Evolutionary conservation across 2,797 vertebrate species (phyloP).

Genomic region (Myotis pilosus): DNA sequence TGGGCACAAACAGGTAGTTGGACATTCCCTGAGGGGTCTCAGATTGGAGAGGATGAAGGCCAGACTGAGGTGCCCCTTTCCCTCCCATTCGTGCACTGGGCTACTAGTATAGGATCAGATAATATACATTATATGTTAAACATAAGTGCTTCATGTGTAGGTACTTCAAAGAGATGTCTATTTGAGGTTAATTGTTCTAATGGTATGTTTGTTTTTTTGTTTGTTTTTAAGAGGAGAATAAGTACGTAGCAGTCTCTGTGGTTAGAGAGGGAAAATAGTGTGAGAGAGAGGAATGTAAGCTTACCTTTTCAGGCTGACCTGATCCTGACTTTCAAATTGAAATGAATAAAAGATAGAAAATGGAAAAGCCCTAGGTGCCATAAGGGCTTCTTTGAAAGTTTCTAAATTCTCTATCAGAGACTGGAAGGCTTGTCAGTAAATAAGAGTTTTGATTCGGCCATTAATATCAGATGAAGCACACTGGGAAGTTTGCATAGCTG

Average conservation of each 20-base stretch:
- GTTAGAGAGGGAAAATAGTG: neutral
- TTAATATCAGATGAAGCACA: slow-evolving; percentile 59
- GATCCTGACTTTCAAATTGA: slow-evolving; percentile 7
- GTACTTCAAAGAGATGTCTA: neutral
- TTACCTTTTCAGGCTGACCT: neutral
- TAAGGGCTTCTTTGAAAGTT: neutral
- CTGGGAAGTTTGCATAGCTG: slow-evolving; percentile 46
- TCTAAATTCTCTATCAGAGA: slow-evolving; percentile 4
- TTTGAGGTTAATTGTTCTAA: neutral
- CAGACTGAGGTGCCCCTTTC: too few species aligned
- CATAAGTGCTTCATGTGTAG: neutral
- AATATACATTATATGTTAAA: neutral
- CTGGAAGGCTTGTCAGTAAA: slow-evolving; percentile 57
- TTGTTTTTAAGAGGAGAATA: neutral
- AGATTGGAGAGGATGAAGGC: too few species aligned
- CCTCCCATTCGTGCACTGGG: too few species aligned
- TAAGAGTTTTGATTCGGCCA: slow-evolving; percentile 53
- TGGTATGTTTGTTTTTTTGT: neutral
- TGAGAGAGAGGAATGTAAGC: neutral
- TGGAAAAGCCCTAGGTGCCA: neutral
- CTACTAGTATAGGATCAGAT: neutral
- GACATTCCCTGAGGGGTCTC: too few species aligned
- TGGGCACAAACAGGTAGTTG: too few species aligned
- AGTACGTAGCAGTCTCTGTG: neutral
- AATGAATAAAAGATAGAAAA: neutral